Conservation (phyloP, 2,113 vertebrate species). For the Pygoscelis antarcticus region DNA sequence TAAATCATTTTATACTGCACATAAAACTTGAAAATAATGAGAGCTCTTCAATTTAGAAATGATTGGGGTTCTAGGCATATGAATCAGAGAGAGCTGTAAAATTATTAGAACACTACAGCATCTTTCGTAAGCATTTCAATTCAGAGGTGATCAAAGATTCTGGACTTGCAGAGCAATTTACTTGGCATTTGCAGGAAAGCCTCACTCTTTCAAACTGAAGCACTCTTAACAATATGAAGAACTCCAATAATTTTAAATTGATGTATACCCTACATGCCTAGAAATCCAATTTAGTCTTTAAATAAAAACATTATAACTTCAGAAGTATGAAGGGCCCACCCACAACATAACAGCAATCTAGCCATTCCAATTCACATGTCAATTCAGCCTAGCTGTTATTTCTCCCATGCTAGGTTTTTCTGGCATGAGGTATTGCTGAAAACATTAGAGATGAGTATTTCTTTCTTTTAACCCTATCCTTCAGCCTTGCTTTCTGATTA, state of each 20-base stretch:
- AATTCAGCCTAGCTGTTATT: conserved; percentile 35
- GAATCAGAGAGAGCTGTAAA: conserved; percentile 64
- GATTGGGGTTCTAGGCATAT: conserved; percentile 64
- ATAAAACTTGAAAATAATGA: conserved; percentile 70
- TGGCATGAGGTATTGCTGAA: background rate
- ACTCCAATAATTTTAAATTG: conserved; percentile 76
- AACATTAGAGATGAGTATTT: background rate
- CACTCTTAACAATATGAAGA: conserved; percentile 73
- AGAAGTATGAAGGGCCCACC: conserved; percentile 50
- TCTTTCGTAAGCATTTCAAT: conserved; percentile 64
- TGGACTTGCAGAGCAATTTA: conserved; percentile 73
- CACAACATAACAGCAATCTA: conserved; percentile 45
- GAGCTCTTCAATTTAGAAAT: conserved; percentile 65
- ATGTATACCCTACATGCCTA: conserved; percentile 53
- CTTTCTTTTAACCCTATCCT: conserved; percentile 26
- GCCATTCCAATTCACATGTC: conserved; percentile 43
- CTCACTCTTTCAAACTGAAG: conserved; percentile 73
- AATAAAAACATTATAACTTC: conserved; percentile 71
- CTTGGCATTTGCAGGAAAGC: conserved; percentile 69
- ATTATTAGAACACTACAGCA: conserved; percentile 61
- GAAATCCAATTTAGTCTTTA: conserved; percentile 70
- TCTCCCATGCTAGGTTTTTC: conserved; percentile 25
- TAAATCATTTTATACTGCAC: conserved; percentile 56
- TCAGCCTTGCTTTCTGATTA: background rate
- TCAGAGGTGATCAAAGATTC: conserved; percentile 71